These are phyloP conservation scores for Drosophila phalerata DNA, from an alignment of 2,888 invertebrate species.

Conservation along the genomic window DNA sequence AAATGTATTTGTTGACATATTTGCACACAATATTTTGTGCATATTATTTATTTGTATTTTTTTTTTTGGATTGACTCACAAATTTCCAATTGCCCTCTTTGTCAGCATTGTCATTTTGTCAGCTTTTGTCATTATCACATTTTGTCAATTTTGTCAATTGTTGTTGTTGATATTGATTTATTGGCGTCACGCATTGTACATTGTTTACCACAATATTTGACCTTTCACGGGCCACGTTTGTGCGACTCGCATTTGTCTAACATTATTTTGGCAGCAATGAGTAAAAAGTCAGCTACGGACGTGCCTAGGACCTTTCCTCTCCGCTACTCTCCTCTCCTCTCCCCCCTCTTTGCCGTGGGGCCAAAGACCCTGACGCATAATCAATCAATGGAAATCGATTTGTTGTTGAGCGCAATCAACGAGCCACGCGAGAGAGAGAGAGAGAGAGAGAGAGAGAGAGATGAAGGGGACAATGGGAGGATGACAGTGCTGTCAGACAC, in stretches of 20 bases:
- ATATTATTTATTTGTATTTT: slow-evolving; percentile 33
- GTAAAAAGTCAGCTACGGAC: slow-evolving; percentile 39
- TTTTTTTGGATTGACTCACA: background rate
- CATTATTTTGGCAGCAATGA: slow-evolving; percentile 41
- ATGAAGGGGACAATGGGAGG: background rate
- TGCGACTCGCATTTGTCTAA: slow-evolving; percentile 52
- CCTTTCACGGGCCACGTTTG: slow-evolving; percentile 45
- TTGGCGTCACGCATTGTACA: slow-evolving; percentile 57
- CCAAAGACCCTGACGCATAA: slow-evolving; percentile 63
- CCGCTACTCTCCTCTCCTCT: background rate
- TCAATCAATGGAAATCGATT: slow-evolving; percentile 79
- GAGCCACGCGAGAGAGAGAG: slow-evolving; percentile 7
- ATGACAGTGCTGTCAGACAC: slow-evolving; percentile 28
- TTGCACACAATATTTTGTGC: slow-evolving; percentile 47
- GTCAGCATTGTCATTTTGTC: slow-evolving; percentile 5
- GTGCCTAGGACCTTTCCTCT: slow-evolving; percentile 23
- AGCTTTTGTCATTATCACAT: slow-evolving; percentile 15
- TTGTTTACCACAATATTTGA: slow-evolving; percentile 67
- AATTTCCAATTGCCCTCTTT: slow-evolving; percentile 4
- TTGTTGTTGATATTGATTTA: slow-evolving; percentile 62
- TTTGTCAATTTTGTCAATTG: slow-evolving; percentile 21
- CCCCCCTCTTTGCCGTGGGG: slow-evolving; percentile 4
- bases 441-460: background rate
- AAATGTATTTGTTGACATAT: slow-evolving; percentile 65
- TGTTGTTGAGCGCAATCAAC: slow-evolving; percentile 62